Conservation (phyloP, 2,797 vertebrate species). For the Chrysocyon brachyurus region DNA sequence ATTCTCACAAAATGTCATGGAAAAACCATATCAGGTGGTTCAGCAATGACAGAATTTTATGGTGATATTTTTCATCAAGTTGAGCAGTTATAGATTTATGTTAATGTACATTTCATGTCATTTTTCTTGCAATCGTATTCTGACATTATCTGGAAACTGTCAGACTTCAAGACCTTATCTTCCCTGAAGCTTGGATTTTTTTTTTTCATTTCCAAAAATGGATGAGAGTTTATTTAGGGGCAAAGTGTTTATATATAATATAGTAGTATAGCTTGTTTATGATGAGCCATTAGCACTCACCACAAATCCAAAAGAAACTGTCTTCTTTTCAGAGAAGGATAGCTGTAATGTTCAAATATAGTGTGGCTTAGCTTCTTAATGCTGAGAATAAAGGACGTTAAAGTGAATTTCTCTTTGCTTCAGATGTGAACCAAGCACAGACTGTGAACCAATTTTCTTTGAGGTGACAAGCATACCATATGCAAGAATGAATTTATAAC, state of each 20-base stretch:
- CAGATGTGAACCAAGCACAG: slow-evolving; percentile 18
- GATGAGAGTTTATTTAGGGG: slow-evolving; percentile 58
- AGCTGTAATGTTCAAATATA: neutral
- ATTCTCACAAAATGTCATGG: slow-evolving; percentile 75
- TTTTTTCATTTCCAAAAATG: slow-evolving; percentile 21
- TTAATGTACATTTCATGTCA: slow-evolving; percentile 65
- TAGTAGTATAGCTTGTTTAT: neutral
- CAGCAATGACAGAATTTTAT: slow-evolving; percentile 48
- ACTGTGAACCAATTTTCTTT: slow-evolving; percentile 63
- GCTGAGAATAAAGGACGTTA: neutral
- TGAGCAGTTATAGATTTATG: slow-evolving; percentile 76
- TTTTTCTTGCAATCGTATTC: slow-evolving; percentile 73
- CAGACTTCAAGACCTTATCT: slow-evolving; percentile 65
- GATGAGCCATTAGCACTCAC: neutral
- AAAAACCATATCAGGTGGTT: slow-evolving; percentile 47
- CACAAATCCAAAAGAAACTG: neutral
- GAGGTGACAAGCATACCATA: slow-evolving; percentile 1
- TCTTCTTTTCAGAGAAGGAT: neutral
- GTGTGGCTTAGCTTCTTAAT: neutral
- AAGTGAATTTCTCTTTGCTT: neutral
- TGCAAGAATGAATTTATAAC: neutral
- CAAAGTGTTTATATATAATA: neutral
- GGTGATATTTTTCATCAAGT: slow-evolving; percentile 73
- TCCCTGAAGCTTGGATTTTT: slow-evolving; percentile 36
- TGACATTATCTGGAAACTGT: slow-evolving; percentile 66